Percentiles rank a stretch among this genome's conserved stretches.
Conservation (phyloP, 2,113 vertebrate genomes). For the Albula glossodonta region DNA sequence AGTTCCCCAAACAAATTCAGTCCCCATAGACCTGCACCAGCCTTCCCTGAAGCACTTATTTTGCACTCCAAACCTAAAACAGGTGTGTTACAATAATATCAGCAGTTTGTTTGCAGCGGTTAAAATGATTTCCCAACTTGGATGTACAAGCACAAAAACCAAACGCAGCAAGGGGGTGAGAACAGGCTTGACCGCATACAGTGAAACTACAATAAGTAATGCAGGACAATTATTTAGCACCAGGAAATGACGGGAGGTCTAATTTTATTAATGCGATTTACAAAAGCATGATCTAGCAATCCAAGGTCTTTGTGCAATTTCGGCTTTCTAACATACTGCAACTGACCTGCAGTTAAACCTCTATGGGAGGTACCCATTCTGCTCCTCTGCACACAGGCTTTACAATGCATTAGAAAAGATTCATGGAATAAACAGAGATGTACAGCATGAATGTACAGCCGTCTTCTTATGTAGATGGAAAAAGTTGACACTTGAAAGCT, state of each 20-base stretch:
- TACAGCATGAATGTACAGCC: constrained; percentile 32
- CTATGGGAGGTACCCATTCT: constrained; percentile 13
- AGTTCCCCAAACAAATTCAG: too few species aligned
- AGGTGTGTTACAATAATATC: too few species aligned
- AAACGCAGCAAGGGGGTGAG: not conserved
- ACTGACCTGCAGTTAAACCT: constrained; percentile 49
- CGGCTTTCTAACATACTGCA: constrained; percentile 53
- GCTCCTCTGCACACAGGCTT: constrained; percentile 53
- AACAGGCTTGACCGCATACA: not conserved
- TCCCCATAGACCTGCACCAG: too few species aligned
- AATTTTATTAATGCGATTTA: constrained; percentile 71
- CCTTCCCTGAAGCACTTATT: too few species aligned
- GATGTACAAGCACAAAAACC: too few species aligned
- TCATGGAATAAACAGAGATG: constrained; percentile 31
- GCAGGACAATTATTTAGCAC: constrained; percentile 44
- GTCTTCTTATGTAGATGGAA: constrained; percentile 31
- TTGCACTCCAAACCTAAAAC: too few species aligned
- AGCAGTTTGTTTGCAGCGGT: too few species aligned
- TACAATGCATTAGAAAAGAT: constrained; percentile 39
- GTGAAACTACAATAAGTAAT: not conserved
- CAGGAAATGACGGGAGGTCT: constrained; percentile 53
- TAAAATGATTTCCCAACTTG: too few species aligned
- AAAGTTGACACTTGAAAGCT: constrained; percentile 43
- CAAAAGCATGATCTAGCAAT: constrained; percentile 59
- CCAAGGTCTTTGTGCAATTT: constrained; percentile 45